phyloP scores from a whole-genome alignment of 2,888 invertebrate genomes.

The Papilio gigon region DNA sequence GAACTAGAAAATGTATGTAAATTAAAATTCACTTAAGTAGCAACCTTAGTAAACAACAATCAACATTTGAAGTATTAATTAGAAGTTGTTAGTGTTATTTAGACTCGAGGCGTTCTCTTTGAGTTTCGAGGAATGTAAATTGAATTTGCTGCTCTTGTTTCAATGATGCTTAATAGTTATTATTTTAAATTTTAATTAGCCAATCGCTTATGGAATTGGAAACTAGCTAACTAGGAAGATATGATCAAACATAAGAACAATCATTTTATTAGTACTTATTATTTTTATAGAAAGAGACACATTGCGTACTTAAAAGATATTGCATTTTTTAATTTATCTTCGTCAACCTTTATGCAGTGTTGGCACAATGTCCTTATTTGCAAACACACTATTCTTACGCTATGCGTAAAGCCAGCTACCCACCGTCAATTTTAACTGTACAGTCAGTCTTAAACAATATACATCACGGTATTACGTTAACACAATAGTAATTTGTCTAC shows the following conservation, averaged over 20 bases:
- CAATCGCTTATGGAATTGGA: not conserved
- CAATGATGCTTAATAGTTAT: not conserved
- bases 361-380: no score
- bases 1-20: not conserved
- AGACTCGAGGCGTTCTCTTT: not conserved
- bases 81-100: not conserved
- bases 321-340: no score
- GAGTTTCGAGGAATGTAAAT: constrained; percentile 2
- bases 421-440: no score
- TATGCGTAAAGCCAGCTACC: no score
- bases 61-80: not conserved
- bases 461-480: not conserved
- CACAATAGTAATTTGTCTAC: no score
- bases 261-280: no score
- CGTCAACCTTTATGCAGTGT: no score
- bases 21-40: not conserved
- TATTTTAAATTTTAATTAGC: not conserved
- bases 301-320: no score
- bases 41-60: not conserved
- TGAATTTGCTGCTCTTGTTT: not conserved
- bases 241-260: not conserved
- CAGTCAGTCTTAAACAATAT: not conserved
- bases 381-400: no score
- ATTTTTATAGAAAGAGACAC: no score
- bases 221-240: not conserved